These are phyloP conservation scores for Cygnus olor DNA, from an alignment of 2,797 vertebrate species.

Conservation along the genomic window DNA sequence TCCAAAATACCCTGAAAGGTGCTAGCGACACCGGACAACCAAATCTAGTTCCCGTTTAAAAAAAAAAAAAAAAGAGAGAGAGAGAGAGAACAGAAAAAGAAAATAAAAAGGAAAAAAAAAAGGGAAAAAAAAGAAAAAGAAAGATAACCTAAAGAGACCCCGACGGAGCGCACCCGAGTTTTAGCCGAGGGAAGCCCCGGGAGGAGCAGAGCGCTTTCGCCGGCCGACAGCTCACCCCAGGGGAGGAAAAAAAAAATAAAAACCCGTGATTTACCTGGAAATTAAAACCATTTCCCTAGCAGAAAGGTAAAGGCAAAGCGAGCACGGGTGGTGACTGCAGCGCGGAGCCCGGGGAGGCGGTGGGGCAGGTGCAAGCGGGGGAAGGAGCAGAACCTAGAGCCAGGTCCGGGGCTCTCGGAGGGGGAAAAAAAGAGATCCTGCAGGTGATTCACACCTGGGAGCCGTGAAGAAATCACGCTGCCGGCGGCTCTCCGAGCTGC, in stretches of 20 bases:
- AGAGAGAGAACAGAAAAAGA: neutral
- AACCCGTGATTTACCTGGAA: neutral
- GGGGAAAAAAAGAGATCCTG: neutral
- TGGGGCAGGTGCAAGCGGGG: too few relatives aligned
- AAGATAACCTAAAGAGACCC: neutral
- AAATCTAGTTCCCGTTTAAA: neutral
- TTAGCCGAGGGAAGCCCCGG: neutral
- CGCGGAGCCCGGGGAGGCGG: accelerated
- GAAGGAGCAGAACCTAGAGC: neutral
- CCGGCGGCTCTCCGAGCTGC: neutral
- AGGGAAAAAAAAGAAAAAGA: too few relatives aligned
- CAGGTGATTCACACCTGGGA: neutral
- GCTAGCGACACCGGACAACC: neutral
- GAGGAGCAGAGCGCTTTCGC: neutral
- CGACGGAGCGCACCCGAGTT: neutral
- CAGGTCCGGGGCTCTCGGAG: neutral
- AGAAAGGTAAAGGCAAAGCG: neutral
- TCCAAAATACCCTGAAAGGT: neutral
- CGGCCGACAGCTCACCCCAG: neutral
- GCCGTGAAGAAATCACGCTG: neutral
- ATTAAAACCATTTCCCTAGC: neutral
- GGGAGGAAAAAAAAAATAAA: too few relatives aligned
- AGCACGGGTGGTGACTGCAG: neutral
- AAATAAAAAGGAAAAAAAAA: accelerated
- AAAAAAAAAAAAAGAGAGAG: accelerated